phyloP scores from a whole-genome alignment of 2,113 vertebrate genomes.

The Paraplagusia blochii region DNA sequence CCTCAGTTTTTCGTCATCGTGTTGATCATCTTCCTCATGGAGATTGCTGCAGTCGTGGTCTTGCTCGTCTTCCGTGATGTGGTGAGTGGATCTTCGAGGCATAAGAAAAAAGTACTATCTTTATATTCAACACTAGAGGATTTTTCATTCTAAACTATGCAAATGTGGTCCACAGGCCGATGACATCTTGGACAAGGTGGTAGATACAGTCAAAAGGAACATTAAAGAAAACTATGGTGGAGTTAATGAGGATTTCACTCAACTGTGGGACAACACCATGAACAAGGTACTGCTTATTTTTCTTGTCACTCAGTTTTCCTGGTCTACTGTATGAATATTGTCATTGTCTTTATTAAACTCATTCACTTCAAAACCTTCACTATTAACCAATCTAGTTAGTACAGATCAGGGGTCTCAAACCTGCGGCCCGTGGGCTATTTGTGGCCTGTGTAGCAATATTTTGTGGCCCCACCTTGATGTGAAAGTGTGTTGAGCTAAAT shows the following conservation, averaged over 20 bases:
- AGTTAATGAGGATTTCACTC: background rate
- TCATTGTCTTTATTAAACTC: too few relatives aligned
- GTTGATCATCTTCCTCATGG: conserved; percentile 75
- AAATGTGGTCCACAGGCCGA: conserved; percentile 48
- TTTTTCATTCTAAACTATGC: too few relatives aligned
- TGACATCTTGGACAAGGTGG: conserved; percentile 38
- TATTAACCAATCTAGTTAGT: too few relatives aligned
- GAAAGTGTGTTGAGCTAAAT: too few relatives aligned
- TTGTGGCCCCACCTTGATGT: too few relatives aligned
- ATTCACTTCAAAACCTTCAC: too few relatives aligned
- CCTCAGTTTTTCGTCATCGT: conserved; percentile 78
- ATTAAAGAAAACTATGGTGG: conserved; percentile 40
- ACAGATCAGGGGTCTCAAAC: too few relatives aligned
- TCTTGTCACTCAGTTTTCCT: background rate
- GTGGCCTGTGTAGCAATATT: too few relatives aligned
- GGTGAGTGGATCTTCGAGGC: conserved; percentile 61
- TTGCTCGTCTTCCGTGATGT: conserved; percentile 66
- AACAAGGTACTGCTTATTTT: conserved; percentile 48
- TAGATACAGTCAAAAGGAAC: conserved; percentile 1
- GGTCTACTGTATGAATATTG: too few relatives aligned
- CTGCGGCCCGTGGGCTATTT: too few relatives aligned
- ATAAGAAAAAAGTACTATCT: background rate
- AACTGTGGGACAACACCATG: conserved; percentile 74
- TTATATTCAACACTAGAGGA: background rate
- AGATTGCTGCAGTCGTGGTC: conserved; percentile 71